These are phyloP conservation scores for Spisula subtruncata DNA, from an alignment of 2,888 invertebrate species.

Conservation along the genomic window DNA sequence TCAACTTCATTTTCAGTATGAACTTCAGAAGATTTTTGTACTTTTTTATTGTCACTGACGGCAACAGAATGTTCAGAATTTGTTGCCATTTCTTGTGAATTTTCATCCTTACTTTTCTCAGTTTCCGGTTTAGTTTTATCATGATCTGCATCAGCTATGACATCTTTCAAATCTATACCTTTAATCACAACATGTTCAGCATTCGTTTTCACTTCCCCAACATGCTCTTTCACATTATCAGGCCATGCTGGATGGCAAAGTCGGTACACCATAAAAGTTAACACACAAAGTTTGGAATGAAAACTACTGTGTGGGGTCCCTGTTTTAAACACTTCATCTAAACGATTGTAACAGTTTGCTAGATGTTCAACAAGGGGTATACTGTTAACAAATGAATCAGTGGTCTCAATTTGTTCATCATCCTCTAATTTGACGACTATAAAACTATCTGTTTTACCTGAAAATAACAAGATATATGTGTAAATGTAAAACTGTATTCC, in stretches of 20 bases:
- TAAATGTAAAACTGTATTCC: too few species aligned
- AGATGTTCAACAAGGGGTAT: background rate
- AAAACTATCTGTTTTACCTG: constrained; percentile 60
- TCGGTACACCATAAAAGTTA: constrained; percentile 39
- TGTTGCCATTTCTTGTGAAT: background rate
- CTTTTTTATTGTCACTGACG: background rate
- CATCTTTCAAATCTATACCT: background rate
- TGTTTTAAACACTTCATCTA: background rate
- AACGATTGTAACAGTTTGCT: constrained; percentile 12
- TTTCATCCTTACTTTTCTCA: background rate
- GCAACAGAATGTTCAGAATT: background rate
- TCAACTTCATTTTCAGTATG: background rate
- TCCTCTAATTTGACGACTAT: constrained; percentile 82
- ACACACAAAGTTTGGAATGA: constrained; percentile 46
- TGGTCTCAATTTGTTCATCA: constrained; percentile 80
- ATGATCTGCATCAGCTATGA: background rate
- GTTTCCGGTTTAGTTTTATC: background rate
- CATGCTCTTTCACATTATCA: background rate
- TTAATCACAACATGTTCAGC: background rate
- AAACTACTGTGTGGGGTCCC: background rate
- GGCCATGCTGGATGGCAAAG: background rate
- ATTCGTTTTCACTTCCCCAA: background rate
- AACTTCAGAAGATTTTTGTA: background rate
- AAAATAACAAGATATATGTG: too few species aligned
- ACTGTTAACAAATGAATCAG: background rate